Percentiles rank a stretch among this genome's conserved stretches.
These are phyloP conservation scores for Orchesellides sinensis DNA, from an alignment of 2,888 invertebrate genomes.

Conservation along the genomic window DNA sequence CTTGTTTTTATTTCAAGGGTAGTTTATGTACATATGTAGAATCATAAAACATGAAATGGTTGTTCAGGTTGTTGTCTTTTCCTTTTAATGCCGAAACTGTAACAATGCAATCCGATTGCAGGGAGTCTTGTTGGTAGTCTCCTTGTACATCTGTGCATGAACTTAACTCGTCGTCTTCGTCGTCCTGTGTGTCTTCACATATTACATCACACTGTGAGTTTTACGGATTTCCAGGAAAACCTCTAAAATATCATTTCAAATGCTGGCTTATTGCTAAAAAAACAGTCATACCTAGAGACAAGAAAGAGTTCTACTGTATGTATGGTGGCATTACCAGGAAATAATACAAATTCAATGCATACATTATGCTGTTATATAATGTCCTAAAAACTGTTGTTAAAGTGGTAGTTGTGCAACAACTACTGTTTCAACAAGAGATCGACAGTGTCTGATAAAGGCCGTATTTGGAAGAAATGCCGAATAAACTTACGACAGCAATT, in stretches of 20 bases:
- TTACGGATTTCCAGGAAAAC: slow-evolving; percentile 50
- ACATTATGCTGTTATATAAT: slow-evolving; percentile 44
- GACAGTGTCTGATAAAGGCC: slow-evolving; percentile 34
- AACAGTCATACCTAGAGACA: neutral
- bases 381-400: slow-evolving; percentile 4
- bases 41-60: slow-evolving; percentile 60
- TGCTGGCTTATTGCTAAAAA: too few relatives aligned
- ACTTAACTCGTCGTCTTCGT: slow-evolving; percentile 15
- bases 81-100: slow-evolving; percentile 8
- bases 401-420: neutral
- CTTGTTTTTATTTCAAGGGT: slow-evolving; percentile 13
- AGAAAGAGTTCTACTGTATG: neutral
- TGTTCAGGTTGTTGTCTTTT: slow-evolving; percentile 47
- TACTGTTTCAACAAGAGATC: slow-evolving; percentile 11
- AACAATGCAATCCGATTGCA: slow-evolving; percentile 29
- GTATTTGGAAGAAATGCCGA: neutral
- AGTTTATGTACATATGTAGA: slow-evolving; percentile 2
- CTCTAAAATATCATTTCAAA: slow-evolving; percentile 45
- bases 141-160: too few relatives aligned
- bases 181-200: neutral
- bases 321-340: slow-evolving; percentile 39
- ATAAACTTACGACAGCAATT: slow-evolving; percentile 11
- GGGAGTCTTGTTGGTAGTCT: slow-evolving; percentile 12
- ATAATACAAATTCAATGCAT: slow-evolving; percentile 51
- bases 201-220: slow-evolving; percentile 47